Conservation (phyloP, 2,797 vertebrate genomes). For the Apogon hyalosoma region DNA sequence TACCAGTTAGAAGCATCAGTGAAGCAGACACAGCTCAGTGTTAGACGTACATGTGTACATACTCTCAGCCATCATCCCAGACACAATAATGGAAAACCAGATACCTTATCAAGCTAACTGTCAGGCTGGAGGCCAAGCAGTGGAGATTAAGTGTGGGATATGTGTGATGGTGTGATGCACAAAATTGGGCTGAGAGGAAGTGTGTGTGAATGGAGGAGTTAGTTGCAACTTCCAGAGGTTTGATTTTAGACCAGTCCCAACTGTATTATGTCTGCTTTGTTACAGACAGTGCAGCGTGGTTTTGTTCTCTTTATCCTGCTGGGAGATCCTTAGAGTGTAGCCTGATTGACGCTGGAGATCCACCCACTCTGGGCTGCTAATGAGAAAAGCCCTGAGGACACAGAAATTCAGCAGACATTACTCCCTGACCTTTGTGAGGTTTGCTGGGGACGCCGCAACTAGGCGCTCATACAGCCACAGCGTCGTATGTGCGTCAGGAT, state of each 20-base stretch:
- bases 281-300: constrained; percentile 30
- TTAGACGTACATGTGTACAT: constrained; percentile 74
- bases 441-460: constrained; percentile 57
- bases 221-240: constrained; percentile 52
- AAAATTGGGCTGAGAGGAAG: constrained; percentile 36
- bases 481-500: constrained; percentile 55
- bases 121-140: constrained; percentile 68
- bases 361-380: constrained; percentile 72
- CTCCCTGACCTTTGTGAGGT: constrained; percentile 78
- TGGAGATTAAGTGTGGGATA: constrained; percentile 70
- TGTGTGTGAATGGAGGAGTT: constrained; percentile 38
- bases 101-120: constrained; percentile 80
- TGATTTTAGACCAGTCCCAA: constrained; percentile 49
- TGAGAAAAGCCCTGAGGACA: constrained; percentile 77
- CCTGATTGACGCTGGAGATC: constrained; percentile 74
- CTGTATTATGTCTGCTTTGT: constrained; percentile 63
- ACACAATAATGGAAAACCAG: constrained; percentile 78
- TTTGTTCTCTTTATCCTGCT: constrained; percentile 54
- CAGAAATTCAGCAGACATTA: constrained; percentile 70
- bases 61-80: constrained; percentile 74
- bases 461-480: constrained; percentile 51
- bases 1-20: constrained; percentile 56
- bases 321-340: constrained; percentile 59
- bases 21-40: constrained; percentile 54
- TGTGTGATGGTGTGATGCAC: constrained; percentile 63